Evolutionary conservation across 1,140 invertebrate genomes (phyloP).

Genomic region (Drosophila tsacasi): DNA sequence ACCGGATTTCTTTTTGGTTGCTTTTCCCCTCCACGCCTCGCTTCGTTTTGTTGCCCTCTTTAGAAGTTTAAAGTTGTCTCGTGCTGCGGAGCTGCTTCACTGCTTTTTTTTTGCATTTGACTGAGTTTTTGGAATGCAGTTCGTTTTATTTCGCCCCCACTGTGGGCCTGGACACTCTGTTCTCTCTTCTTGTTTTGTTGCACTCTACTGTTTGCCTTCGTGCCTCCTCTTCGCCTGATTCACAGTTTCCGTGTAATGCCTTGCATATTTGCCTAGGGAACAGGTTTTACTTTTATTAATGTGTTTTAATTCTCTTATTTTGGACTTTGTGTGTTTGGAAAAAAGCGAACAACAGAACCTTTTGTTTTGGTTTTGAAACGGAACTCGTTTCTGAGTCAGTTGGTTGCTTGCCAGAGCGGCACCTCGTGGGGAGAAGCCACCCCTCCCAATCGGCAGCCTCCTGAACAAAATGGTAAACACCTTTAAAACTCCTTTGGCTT

Average conservation of each 20-base stretch:
- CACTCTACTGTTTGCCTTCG: conserved; percentile 27
- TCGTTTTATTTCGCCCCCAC: conserved; percentile 54
- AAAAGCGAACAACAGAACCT: conserved; percentile 40
- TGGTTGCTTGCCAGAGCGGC: conserved; percentile 22
- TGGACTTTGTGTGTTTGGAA: background rate
- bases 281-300: conserved; percentile 46
- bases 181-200: conserved; percentile 22
- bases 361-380: conserved; percentile 72
- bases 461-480: background rate
- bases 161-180: conserved; percentile 39
- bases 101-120: conserved; percentile 66
- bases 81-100: conserved; percentile 30
- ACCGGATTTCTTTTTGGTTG: conserved; percentile 75
- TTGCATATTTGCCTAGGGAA: conserved; percentile 53
- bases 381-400: conserved; percentile 62
- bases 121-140: conserved; percentile 78
- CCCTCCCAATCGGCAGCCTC: background rate
- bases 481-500: background rate
- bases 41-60: conserved; percentile 41
- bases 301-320: conserved; percentile 23
- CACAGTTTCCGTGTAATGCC: conserved; percentile 67
- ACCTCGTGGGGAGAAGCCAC: background rate
- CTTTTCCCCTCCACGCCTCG: conserved; percentile 21
- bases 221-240: conserved; percentile 32
- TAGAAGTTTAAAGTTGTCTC: conserved; percentile 66